A percentile compares a stretch with the other conserved stretches of the same genome.
These are phyloP conservation scores for Ptychoptera albimana DNA, from an alignment of 2,888 invertebrate genomes.

Conservation along the genomic window DNA sequence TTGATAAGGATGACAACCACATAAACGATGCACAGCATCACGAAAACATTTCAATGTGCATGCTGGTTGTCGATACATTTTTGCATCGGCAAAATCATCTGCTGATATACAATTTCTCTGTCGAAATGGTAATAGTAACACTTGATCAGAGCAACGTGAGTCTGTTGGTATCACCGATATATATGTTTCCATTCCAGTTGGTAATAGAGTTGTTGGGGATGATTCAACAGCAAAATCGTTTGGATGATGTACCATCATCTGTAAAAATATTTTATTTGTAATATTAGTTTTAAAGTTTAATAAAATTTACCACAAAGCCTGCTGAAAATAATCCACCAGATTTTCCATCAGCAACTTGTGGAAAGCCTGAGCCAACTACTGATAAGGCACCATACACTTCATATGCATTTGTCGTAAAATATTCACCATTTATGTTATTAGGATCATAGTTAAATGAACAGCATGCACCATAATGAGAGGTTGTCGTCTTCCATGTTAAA, in stretches of 20 bases:
- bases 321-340: conserved; percentile 25
- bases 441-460: conserved; percentile 30
- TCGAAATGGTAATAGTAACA: conserved; percentile 21
- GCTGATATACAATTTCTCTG: conserved; percentile 27
- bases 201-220: conserved; percentile 23
- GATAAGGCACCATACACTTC: conserved; percentile 25
- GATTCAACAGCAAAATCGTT: conserved; percentile 27
- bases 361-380: conserved; percentile 18
- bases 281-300: neutral
- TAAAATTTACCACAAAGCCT: conserved; percentile 18
- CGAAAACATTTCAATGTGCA: conserved; percentile 24
- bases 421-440: conserved; percentile 22
- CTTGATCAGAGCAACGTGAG: conserved; percentile 23
- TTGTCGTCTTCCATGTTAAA: conserved; percentile 24
- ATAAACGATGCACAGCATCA: conserved; percentile 20
- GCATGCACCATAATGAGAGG: conserved; percentile 24
- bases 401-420: conserved; percentile 25
- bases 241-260: conserved; percentile 24
- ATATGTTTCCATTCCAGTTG: conserved; percentile 25
- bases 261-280: neutral
- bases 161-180: conserved; percentile 26
- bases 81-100: conserved; percentile 16
- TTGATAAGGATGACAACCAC: conserved; percentile 26
- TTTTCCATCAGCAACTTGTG: conserved; percentile 16
- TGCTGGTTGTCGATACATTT: conserved; percentile 24